Evolutionary conservation across 2,888 invertebrate genomes (phyloP).

Genomic region (Orthonevra nobilis): DNA sequence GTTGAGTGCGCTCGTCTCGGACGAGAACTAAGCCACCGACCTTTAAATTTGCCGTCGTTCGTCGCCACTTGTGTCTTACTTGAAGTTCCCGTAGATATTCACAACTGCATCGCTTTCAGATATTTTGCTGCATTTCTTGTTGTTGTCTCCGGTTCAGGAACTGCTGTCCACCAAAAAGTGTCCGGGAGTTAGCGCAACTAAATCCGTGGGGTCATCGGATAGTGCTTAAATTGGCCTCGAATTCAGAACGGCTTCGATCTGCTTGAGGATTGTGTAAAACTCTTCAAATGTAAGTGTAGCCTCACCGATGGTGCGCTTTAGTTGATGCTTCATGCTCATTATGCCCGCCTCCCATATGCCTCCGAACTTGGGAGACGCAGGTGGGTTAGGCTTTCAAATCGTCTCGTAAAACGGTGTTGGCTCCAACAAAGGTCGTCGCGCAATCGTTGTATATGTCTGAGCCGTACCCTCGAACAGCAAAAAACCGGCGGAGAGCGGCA

Average conservation of each 20-base stretch:
- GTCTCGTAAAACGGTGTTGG: not conserved
- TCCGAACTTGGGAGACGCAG: too few relatives aligned
- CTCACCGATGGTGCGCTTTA: not conserved
- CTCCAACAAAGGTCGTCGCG: conserved; percentile 6
- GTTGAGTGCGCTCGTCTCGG: not conserved
- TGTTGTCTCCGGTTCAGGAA: not conserved
- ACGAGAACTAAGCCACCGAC: not conserved
- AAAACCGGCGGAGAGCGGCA: conserved; percentile 25
- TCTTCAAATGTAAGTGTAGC: too few relatives aligned
- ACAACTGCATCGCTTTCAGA: not conserved
- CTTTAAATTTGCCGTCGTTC: not conserved
- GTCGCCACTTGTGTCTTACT: too few relatives aligned
- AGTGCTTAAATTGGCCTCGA: not conserved
- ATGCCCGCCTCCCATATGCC: not conserved
- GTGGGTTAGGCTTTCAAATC: not conserved
- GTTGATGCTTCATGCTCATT: not conserved
- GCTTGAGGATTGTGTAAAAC: too few relatives aligned
- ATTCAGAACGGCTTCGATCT: too few relatives aligned
- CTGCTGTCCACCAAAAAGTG: too few relatives aligned
- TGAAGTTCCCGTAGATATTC: too few relatives aligned
- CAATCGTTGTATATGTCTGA: conserved; percentile 23
- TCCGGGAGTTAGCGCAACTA: not conserved
- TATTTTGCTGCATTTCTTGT: not conserved
- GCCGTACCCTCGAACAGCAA: conserved; percentile 11
- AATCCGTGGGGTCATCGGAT: conserved; percentile 1